phyloP scores from a whole-genome alignment of 2,113 vertebrate genomes.

The Microtus richardsoni region DNA sequence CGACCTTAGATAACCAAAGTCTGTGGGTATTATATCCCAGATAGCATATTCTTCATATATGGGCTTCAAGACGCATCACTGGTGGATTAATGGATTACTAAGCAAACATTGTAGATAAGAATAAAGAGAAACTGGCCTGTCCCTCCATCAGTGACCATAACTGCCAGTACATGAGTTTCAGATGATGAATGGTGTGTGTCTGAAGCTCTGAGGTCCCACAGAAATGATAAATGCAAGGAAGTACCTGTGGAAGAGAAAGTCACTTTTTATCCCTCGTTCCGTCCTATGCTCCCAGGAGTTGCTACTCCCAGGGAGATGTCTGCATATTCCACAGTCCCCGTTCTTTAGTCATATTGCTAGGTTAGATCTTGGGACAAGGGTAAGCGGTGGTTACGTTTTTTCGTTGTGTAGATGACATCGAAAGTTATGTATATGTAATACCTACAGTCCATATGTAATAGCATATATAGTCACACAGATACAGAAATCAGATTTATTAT shows the following conservation, averaged over 20 bases:
- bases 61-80: neutral
- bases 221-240: neutral
- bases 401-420: neutral
- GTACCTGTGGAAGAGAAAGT: no score
- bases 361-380: accelerated
- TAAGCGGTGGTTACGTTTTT: neutral
- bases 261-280: neutral
- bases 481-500: neutral
- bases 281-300: neutral
- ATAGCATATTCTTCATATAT: no score
- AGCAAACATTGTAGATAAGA: neutral
- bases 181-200: neutral
- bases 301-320: accelerated
- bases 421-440: neutral
- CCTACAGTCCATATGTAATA: neutral
- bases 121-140: neutral
- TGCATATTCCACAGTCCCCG: accelerated
- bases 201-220: neutral
- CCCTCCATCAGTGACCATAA: neutral
- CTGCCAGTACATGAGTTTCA: neutral
- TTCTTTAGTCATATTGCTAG: no score
- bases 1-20: neutral
- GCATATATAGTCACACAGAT: neutral
- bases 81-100: neutral
- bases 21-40: neutral